phyloP scores from a whole-genome alignment of 1,140 invertebrate genomes.

The Ptiloglossa arizonensis region DNA sequence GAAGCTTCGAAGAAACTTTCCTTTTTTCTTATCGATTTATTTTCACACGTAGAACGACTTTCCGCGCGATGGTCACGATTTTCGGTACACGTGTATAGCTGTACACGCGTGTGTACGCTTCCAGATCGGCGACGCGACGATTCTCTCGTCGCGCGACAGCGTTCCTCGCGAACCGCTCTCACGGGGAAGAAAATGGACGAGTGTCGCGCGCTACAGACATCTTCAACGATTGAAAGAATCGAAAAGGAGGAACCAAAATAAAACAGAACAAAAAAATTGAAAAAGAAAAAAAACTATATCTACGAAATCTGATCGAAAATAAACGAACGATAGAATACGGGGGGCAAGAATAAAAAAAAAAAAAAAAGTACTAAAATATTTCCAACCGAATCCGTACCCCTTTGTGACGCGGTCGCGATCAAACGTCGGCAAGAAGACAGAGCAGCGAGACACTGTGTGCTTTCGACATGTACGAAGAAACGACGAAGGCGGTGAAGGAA shows the following conservation, averaged over 20 bases:
- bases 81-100: too few species aligned
- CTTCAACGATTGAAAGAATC: not conserved
- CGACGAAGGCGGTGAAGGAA: slow-evolving; percentile 52
- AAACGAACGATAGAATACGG: not conserved
- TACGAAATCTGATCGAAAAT: not conserved
- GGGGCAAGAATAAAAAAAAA: not conserved
- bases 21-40: too few species aligned
- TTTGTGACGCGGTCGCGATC: slow-evolving; percentile 3
- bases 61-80: too few species aligned
- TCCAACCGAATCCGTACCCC: not conserved
- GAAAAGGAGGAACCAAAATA: not conserved
- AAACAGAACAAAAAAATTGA: not conserved
- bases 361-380: not conserved
- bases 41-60: too few species aligned
- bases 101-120: too few species aligned
- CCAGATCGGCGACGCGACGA: too few species aligned
- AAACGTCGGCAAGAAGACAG: slow-evolving; percentile 26
- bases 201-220: not conserved
- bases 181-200: not conserved
- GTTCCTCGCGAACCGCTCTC: too few species aligned
- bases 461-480: slow-evolving; percentile 34
- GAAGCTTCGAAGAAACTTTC: too few species aligned
- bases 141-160: too few species aligned
- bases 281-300: not conserved
- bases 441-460: slow-evolving; percentile 9